Conservation (phyloP, 2,888 invertebrate genomes). For the Thymelicus lineola region DNA sequence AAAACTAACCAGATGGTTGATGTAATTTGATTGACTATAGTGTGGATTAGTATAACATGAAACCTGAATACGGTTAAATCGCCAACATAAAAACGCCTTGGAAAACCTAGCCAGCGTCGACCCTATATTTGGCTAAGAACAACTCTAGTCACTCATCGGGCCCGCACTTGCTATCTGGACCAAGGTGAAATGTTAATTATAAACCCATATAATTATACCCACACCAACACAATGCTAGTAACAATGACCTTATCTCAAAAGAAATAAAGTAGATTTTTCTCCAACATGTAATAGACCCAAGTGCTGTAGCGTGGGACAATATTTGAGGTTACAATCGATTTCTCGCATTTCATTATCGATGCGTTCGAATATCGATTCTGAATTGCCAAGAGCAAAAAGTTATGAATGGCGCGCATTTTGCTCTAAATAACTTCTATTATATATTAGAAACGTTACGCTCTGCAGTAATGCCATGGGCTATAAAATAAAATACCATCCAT, state of each 20-base stretch:
- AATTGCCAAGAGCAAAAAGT: conserved; percentile 60
- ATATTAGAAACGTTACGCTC: conserved; percentile 30
- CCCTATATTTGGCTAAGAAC: conserved; percentile 30
- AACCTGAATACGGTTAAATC: conserved; percentile 3
- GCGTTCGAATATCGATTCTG: conserved; percentile 61
- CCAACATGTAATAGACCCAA: conserved; percentile 14
- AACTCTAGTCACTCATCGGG: conserved; percentile 22
- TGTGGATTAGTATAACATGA: not conserved
- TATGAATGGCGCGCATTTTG: conserved; percentile 53
- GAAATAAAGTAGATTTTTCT: conserved; percentile 50
- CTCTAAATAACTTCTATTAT: conserved; percentile 47
- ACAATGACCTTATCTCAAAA: conserved; percentile 44
- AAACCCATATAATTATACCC: conserved; percentile 57
- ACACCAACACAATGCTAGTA: conserved; percentile 43
- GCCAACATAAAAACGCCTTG: conserved; percentile 4
- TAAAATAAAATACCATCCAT: conserved; percentile 20
- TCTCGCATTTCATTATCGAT: conserved; percentile 67
- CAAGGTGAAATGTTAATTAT: conserved; percentile 75
- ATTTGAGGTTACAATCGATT: conserved; percentile 72
- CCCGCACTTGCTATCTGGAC: conserved; percentile 61
- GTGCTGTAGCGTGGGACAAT: conserved; percentile 65
- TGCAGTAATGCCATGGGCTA: conserved; percentile 17
- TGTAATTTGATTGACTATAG: not conserved
- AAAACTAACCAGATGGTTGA: not conserved
- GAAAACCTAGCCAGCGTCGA: conserved; percentile 6